Percentiles rank a stretch among this genome's conserved stretches.
phyloP scores from a whole-genome alignment of 2,797 vertebrate species.

The Platyrinchus mystaceus region DNA sequence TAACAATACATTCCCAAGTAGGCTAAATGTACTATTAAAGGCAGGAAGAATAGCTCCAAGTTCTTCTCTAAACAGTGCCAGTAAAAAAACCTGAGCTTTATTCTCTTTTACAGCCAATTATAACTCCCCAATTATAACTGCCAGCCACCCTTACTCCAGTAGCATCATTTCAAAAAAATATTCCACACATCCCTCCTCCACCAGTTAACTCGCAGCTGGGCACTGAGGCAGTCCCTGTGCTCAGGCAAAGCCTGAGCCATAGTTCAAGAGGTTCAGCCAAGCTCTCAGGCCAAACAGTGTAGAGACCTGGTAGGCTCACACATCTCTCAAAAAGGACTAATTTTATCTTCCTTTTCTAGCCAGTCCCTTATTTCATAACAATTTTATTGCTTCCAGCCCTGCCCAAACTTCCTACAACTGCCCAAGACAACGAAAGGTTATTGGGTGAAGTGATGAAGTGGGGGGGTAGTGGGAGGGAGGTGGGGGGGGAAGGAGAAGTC shows the following conservation, averaged over 20 bases:
- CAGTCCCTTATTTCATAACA: background rate
- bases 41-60: background rate
- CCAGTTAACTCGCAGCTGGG: background rate
- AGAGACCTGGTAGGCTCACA: background rate
- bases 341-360: background rate
- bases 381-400: background rate
- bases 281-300: background rate
- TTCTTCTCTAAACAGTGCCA: background rate
- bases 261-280: background rate
- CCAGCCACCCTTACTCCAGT: background rate
- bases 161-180: background rate
- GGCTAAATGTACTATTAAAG: background rate
- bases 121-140: background rate
- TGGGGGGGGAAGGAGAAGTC: accelerated
- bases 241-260: background rate
- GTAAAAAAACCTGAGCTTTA: background rate
- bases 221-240: background rate
- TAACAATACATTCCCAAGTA: background rate
- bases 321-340: background rate
- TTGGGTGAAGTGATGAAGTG: background rate
- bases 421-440: background rate
- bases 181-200: background rate
- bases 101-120: background rate
- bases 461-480: background rate
- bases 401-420: background rate